A percentile compares a stretch with the other conserved stretches of the same genome.
Evolutionary conservation across 2,797 vertebrate genomes (phyloP).

Genomic region (Thripadectes ignobilis): DNA sequence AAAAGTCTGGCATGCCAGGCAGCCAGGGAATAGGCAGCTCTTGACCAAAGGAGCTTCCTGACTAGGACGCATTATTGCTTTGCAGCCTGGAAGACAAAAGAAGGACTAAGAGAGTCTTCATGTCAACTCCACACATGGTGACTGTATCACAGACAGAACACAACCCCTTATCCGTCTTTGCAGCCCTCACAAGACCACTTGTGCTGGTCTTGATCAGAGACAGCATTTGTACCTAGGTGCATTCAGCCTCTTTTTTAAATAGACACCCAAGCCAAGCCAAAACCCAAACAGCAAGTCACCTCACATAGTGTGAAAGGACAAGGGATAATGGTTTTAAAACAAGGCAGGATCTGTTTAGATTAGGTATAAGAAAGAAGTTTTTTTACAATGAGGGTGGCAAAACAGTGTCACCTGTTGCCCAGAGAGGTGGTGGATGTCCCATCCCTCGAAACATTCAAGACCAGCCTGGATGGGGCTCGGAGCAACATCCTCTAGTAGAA

Average conservation of each 20-base stretch:
- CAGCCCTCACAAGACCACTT: not conserved
- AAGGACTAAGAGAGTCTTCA: not conserved
- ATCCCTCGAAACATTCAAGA: not conserved
- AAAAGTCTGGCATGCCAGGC: not conserved
- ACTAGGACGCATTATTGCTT: not conserved
- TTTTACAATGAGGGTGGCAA: not conserved
- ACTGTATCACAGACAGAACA: not conserved
- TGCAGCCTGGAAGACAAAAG: not conserved
- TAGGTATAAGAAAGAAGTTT: not conserved
- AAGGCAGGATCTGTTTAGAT: not conserved
- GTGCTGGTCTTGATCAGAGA: not conserved
- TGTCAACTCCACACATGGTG: not conserved
- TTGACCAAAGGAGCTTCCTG: not conserved
- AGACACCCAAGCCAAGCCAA: not conserved
- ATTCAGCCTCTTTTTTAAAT: not conserved
- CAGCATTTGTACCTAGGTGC: not conserved
- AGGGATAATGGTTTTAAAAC: not conserved
- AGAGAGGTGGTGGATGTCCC: not conserved
- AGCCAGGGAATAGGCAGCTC: not conserved
- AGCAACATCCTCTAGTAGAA: not conserved
- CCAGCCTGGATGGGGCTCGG: not conserved
- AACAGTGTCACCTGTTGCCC: not conserved
- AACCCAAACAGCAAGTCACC: not conserved
- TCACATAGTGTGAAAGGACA: not conserved
- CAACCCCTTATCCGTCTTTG: rapidly evolving